Percentiles rank a stretch among this genome's conserved stretches.
Evolutionary conservation across 2,888 invertebrate species (phyloP).

Genomic region (Entomobrya multifasciata): DNA sequence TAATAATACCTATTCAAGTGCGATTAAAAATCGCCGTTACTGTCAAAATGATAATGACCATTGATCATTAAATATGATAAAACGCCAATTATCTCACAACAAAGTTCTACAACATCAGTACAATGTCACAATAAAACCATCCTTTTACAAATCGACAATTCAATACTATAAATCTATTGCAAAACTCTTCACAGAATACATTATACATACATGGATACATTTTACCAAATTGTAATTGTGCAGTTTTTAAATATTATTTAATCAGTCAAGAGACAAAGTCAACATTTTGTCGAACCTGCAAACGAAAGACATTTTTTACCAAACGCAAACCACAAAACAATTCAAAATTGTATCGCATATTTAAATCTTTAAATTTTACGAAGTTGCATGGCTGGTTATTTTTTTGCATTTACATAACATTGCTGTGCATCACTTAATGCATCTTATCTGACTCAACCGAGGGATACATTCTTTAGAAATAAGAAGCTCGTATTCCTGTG

Average conservation of each 20-base stretch:
- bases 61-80: background rate
- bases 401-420: background rate
- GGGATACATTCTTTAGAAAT: no score
- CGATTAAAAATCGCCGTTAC: no score
- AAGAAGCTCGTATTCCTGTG: background rate
- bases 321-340: constrained; percentile 16
- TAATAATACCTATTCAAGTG: no score
- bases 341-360: constrained; percentile 36
- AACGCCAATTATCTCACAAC: background rate
- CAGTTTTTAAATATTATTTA: constrained; percentile 32
- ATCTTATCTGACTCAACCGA: no score
- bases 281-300: background rate
- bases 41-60: no score
- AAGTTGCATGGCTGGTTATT: constrained; percentile 29
- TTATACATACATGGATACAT: background rate
- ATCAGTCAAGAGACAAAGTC: constrained; percentile 13
- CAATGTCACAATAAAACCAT: constrained; percentile 4
- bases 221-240: constrained; percentile 31
- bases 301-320: background rate
- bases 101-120: background rate
- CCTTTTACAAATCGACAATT: background rate
- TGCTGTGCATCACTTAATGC: background rate
- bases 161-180: background rate
- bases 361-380: constrained; percentile 23
- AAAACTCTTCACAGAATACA: background rate